Base-by-base conservation (phyloP, 2,888 invertebrate genomes). In the Pyrocoelia pectoralis region DNA sequence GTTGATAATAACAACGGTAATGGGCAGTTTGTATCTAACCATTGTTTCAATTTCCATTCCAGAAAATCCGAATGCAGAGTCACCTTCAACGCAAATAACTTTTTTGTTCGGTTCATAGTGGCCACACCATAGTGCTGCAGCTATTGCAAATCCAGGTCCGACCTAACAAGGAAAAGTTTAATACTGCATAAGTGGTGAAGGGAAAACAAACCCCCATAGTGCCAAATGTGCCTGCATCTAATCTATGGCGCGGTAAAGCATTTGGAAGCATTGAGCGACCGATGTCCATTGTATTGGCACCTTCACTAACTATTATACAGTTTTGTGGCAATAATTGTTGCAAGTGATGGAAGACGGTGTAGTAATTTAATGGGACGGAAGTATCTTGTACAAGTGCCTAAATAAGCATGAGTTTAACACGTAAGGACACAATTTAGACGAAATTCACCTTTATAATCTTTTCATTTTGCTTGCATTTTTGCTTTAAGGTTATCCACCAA, bases 251-350 rank as follows among this genome's bases (percentile, higher is more conserved):
- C 0, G 97, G 94, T 68, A 89, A 83, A 71, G 86, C 86, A 79
- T 97, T 96, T n/a, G 90, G 83, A 33, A 98, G 82, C 82, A 97
- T 88, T 0, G 95, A 89, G 48, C 98, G 86, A 0, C 98, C 97
- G 76, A 98, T 98, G 78, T 98, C 98, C 98, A 98, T 98, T 0
- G 98, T 98, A 81, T 98, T 98, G 29, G 98, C 97, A 15, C 98
- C 98, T 83, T 98, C 98, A 77, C 96, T 97, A 19, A 97, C 93
- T 64, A 98, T 94, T 12, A 98, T 88, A 3, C 91, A 89, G 82
- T 98, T 92, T 76, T 87, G 84, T 0, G 95, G 94, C 61, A 95
- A 85, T 57, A 85, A 80, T 48, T 89, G 86, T 74, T 92, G 91
- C 50, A 98, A 87, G 68, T 92, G 88, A 79, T 92, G 89, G 79